Conservation (phyloP, 2,888 invertebrate species). For the Cartodere bifasciata region DNA sequence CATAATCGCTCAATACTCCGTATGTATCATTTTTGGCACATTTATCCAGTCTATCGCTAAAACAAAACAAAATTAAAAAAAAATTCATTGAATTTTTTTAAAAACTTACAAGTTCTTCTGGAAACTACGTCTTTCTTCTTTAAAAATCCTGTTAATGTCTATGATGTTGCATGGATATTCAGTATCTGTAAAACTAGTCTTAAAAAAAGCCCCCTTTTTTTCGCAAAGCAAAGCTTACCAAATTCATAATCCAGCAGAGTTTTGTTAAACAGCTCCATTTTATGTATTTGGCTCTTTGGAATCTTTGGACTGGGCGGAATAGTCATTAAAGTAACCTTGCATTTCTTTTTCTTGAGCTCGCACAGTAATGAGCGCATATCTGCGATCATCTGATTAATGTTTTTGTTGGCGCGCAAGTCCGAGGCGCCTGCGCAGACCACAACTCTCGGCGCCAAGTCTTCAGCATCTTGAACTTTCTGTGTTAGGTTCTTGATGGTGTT, state of each 20-base stretch:
- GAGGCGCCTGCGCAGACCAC: constrained; percentile 24
- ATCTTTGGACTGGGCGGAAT: constrained; percentile 23
- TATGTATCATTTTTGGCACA: constrained; percentile 22
- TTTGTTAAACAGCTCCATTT: constrained; percentile 23
- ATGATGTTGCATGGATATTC: constrained; percentile 22
- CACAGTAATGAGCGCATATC: constrained; percentile 20
- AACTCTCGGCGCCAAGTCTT: constrained; percentile 22
- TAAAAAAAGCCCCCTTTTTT: not conserved
- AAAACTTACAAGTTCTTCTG: constrained; percentile 22
- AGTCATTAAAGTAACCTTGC: constrained; percentile 21
- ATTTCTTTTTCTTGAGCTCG: constrained; percentile 21
- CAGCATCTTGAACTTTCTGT: constrained; percentile 18
- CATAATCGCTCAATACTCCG: constrained; percentile 25
- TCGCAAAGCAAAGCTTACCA: constrained; percentile 13
- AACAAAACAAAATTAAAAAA: constrained; percentile 12
- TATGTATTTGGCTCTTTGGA: constrained; percentile 15
- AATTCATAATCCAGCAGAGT: constrained; percentile 22
- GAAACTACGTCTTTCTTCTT: constrained; percentile 19
- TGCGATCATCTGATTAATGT: too few relatives aligned
- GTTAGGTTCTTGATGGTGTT: constrained; percentile 21
- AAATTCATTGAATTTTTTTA: constrained; percentile 1
- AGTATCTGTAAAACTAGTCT: constrained; percentile 11
- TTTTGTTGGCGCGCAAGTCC: too few relatives aligned
- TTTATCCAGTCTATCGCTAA: constrained; percentile 22
- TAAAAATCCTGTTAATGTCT: constrained; percentile 23